Percentiles rank a stretch among this genome's conserved stretches.
phyloP scores from a whole-genome alignment of 2,797 vertebrate species.

The Halcyon leucocephala region DNA sequence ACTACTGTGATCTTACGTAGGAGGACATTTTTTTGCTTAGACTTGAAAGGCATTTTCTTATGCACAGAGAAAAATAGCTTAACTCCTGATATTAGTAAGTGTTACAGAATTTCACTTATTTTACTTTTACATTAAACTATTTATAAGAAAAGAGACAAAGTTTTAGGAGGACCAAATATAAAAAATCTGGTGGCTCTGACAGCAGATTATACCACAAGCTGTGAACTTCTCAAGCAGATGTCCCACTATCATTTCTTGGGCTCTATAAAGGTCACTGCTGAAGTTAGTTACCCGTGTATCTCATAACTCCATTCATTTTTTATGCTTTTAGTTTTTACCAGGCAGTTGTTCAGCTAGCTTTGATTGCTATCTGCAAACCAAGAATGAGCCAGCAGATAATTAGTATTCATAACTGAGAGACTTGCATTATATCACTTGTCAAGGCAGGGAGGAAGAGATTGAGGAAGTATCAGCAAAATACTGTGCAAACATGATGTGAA shows the following conservation, averaged over 20 bases:
- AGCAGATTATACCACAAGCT: background rate
- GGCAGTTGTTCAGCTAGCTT: background rate
- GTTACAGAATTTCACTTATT: background rate
- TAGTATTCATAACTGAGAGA: background rate
- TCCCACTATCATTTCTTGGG: background rate
- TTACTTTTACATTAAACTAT: background rate
- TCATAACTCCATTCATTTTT: background rate
- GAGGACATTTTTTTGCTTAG: background rate
- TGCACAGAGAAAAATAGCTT: background rate
- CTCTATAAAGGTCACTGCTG: background rate
- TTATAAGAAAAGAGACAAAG: background rate
- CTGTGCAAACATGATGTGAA: background rate
- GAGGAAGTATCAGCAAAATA: background rate
- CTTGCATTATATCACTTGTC: background rate
- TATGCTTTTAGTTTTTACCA: background rate
- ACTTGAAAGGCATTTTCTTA: background rate
- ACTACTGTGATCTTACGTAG: background rate
- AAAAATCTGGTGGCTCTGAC: background rate
- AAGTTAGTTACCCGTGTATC: background rate
- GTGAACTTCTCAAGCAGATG: background rate
- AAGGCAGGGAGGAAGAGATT: background rate
- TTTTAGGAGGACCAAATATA: background rate
- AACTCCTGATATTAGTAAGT: background rate
- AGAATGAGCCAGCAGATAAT: background rate
- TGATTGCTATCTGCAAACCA: background rate